Conservation (phyloP, 2,888 invertebrate species). For the Archips crataeganus region DNA sequence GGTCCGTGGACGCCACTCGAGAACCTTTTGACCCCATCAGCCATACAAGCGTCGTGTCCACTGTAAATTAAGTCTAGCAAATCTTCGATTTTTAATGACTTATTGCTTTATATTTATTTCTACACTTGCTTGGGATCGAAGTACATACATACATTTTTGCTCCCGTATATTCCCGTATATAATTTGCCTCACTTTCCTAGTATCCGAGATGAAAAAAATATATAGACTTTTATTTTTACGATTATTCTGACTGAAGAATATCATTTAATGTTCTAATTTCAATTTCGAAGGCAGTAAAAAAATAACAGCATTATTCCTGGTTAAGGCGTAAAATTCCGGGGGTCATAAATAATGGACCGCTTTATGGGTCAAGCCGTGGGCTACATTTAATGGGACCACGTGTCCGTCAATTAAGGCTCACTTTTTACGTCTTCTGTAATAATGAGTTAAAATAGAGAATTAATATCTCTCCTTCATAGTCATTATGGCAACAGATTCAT, state of each 20-base stretch:
- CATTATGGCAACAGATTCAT: background rate
- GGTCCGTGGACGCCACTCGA: too few relatives aligned
- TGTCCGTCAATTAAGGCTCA: slow-evolving; percentile 42
- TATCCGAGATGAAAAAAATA: background rate
- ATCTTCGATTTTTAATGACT: too few relatives aligned
- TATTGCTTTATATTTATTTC: too few relatives aligned
- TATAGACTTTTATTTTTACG: background rate
- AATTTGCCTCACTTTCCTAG: too few relatives aligned
- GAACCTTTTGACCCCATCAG: too few relatives aligned
- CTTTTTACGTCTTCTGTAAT: slow-evolving; percentile 7
- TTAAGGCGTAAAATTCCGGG: slow-evolving; percentile 48
- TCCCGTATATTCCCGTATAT: too few relatives aligned
- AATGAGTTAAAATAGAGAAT: background rate
- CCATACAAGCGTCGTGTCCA: too few relatives aligned
- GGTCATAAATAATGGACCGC: slow-evolving; percentile 58
- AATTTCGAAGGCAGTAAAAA: slow-evolving; percentile 40
- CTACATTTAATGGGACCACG: slow-evolving; percentile 60
- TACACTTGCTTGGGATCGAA: too few relatives aligned
- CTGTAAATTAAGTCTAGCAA: too few relatives aligned
- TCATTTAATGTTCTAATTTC: slow-evolving; percentile 27
- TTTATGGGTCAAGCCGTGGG: slow-evolving; percentile 59
- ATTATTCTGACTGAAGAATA: background rate
- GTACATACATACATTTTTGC: too few relatives aligned
- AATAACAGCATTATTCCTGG: slow-evolving; percentile 47
- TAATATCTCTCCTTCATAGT: background rate